Evolutionary conservation across 1,140 invertebrate species (phyloP), one percentile per base, ranked within the genome.

Genomic region (Chironomus tepperi): DNA sequence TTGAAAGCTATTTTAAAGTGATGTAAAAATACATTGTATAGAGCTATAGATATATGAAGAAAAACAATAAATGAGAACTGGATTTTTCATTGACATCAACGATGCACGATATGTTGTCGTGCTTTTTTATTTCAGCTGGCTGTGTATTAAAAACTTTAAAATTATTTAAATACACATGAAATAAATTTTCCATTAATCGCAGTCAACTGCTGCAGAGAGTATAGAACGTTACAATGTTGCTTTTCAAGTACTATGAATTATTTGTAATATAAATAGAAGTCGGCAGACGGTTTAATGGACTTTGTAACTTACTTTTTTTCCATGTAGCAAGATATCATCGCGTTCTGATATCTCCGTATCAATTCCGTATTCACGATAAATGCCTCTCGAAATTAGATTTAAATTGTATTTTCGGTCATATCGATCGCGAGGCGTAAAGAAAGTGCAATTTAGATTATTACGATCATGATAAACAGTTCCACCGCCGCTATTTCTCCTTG

Each of bases 381-480:
- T 81, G 19, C 93, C 91, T 78, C 90, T 85, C 18, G 89, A 90
- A 18, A 98, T 90, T 15, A 97, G 84, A 76, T 94, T 89, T 77
- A 97, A 84, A 84, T 98, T 98, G 76, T 90, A 89, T 77, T 88
- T 90, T 75, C 94, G 85, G 81, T 95, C 89, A 81, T 97, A 97
- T 73, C 87, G 84, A 76, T 90, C 87, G 77, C 88, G 86, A 0
- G 89, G 86, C 3, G 91, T 92, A 77, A 98, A 93, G 82, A 98
- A 98, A 0, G 94, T 91, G 73, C 95, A 85, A 84, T 98, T 98
- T 0, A 98, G 83, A 84, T 97, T 98, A 65, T 96, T 96, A 76
- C 86, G 79, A 83, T 99, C 97, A 83, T 99, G 97, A 83, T 96
- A 99, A 18, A 99, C 96, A 16, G 95, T 92, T 9, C 96, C 96